Conservation (phyloP, 2,888 invertebrate species). For the Mechanitis mazaeus region DNA sequence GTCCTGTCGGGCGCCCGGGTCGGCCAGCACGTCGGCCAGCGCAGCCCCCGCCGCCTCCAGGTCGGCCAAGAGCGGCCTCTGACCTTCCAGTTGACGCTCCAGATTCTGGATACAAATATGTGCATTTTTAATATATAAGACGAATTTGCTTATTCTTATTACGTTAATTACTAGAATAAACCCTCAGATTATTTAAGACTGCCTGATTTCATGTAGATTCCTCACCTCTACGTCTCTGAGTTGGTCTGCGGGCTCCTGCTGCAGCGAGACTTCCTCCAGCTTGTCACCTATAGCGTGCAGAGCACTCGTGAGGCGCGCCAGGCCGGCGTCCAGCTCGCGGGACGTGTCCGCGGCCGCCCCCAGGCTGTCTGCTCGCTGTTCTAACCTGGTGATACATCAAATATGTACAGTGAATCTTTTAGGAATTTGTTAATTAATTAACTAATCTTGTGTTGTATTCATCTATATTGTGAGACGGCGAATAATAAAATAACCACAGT, state of each 20-base stretch:
- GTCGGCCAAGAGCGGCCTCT: slow-evolving; percentile 90
- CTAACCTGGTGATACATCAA: slow-evolving; percentile 75
- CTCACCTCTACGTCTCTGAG: slow-evolving; percentile 86
- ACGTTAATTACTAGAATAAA: too few relatives aligned
- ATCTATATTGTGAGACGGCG: too few relatives aligned
- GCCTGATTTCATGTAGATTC: not conserved
- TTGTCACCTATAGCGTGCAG: slow-evolving; percentile 91
- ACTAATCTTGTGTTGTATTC: too few relatives aligned
- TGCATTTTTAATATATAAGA: too few relatives aligned
- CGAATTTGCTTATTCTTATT: too few relatives aligned
- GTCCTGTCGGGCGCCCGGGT: slow-evolving; percentile 93
- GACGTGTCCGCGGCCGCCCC: slow-evolving; percentile 95
- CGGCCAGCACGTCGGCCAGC: slow-evolving; percentile 90
- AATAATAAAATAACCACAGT: too few relatives aligned
- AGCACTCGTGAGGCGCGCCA: slow-evolving; percentile 89
- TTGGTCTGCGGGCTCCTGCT: slow-evolving; percentile 91
- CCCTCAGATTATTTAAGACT: too few relatives aligned
- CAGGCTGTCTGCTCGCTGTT: slow-evolving; percentile 90
- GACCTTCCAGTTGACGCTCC: slow-evolving; percentile 91
- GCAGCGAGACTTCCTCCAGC: slow-evolving; percentile 86
- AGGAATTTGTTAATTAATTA: not conserved
- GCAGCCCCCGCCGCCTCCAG: slow-evolving; percentile 93
- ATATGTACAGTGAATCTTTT: too few relatives aligned
- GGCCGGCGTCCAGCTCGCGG: slow-evolving; percentile 92
- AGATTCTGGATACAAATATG: slow-evolving; percentile 70